Evolutionary conservation across 2,888 invertebrate species (phyloP).

Genomic region (Drosophila monieri): DNA sequence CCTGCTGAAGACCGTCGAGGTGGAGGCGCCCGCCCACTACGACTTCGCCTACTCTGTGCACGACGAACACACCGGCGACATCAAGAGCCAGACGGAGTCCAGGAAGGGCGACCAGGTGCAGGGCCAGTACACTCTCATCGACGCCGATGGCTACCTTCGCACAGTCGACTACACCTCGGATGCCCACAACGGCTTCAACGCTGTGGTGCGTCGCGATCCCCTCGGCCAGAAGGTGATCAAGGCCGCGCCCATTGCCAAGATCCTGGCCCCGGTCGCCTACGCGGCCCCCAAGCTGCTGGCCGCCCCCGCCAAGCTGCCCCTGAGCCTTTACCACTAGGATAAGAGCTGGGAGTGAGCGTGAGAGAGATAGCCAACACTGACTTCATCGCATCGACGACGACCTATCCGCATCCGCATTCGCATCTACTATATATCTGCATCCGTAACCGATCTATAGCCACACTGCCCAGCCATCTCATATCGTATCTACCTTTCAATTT

Average conservation of each 20-base stretch:
- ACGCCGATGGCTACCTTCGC: slow-evolving; percentile 85
- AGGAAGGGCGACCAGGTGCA: slow-evolving; percentile 85
- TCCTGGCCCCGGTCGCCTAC: slow-evolving; percentile 77
- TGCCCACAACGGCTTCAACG: slow-evolving; percentile 86
- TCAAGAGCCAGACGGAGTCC: slow-evolving; percentile 85
- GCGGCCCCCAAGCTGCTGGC: slow-evolving; percentile 70
- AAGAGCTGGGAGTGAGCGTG: slow-evolving; percentile 22
- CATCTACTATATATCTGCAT: slow-evolving; percentile 33
- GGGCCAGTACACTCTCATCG: slow-evolving; percentile 85
- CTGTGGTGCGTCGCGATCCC: slow-evolving; percentile 85
- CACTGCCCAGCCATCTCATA: slow-evolving; percentile 25
- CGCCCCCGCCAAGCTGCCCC: slow-evolving; percentile 59
- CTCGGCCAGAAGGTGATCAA: slow-evolving; percentile 82
- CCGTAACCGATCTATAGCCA: slow-evolving; percentile 37
- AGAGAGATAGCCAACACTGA: slow-evolving; percentile 69
- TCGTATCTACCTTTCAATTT: slow-evolving; percentile 16
- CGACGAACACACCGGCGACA: slow-evolving; percentile 85
- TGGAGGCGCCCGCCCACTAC: slow-evolving; percentile 84
- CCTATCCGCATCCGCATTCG: slow-evolving; percentile 45
- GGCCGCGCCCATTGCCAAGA: slow-evolving; percentile 82
- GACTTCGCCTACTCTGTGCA: slow-evolving; percentile 85
- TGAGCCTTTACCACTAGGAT: slow-evolving; percentile 56
- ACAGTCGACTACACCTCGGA: slow-evolving; percentile 86
- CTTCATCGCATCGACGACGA: slow-evolving; percentile 72
- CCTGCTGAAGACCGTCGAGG: slow-evolving; percentile 78